phyloP scores from a whole-genome alignment of 1,140 invertebrate species.

The Lepidurus arcticus region DNA sequence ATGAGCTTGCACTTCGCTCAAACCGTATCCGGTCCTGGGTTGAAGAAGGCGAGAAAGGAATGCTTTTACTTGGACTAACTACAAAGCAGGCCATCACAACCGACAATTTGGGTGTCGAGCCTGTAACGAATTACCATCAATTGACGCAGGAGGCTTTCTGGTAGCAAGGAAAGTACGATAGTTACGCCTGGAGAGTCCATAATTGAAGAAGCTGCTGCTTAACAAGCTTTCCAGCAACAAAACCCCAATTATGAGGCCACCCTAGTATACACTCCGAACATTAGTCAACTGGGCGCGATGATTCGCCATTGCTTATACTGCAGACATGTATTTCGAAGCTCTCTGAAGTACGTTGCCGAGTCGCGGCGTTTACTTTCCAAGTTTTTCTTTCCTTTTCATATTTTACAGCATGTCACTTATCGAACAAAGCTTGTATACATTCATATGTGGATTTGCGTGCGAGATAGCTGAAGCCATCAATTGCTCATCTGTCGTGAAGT shows the following conservation, averaged over 20 bases:
- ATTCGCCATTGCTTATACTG: background rate
- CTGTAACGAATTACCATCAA: background rate
- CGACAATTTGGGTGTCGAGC: background rate
- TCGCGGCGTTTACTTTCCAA: background rate
- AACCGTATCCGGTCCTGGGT: background rate
- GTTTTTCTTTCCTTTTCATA: background rate
- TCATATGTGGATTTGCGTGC: slow-evolving; percentile 12
- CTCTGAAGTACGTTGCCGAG: background rate
- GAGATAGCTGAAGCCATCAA: background rate
- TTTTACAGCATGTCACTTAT: background rate
- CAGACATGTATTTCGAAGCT: background rate
- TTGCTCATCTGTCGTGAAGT: slow-evolving; percentile 14
- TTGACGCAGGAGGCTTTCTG: background rate
- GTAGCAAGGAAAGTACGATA: background rate
- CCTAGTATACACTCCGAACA: background rate
- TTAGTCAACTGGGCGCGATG: background rate
- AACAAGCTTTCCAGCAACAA: background rate
- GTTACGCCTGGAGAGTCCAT: background rate
- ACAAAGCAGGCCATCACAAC: background rate
- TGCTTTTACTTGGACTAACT: background rate
- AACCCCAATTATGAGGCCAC: background rate
- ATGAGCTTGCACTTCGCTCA: background rate
- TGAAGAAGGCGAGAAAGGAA: background rate
- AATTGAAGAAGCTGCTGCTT: background rate
- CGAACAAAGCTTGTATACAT: background rate